These are phyloP conservation scores for Hoplostethus atlanticus DNA, from an alignment of 2,797 vertebrate species.

Conservation along the genomic window DNA sequence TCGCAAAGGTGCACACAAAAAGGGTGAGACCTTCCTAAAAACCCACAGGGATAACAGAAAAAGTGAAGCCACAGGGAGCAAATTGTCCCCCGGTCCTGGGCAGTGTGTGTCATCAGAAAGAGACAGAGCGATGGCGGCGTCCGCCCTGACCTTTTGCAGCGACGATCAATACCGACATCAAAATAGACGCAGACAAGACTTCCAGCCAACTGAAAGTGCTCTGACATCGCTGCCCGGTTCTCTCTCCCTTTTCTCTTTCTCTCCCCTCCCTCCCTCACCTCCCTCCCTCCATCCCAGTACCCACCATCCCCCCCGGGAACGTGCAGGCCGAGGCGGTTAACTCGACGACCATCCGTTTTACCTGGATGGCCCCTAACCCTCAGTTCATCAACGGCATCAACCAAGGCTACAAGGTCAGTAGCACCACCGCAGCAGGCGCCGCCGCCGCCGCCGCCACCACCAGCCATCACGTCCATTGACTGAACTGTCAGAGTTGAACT, in stretches of 20 bases:
- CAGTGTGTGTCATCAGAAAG: constrained; percentile 49
- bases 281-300: constrained; percentile 83
- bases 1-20: constrained; percentile 19
- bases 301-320: constrained; percentile 93
- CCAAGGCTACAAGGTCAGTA: constrained; percentile 97
- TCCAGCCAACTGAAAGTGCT: constrained; percentile 27
- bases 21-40: constrained; percentile 19
- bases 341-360: constrained; percentile 95
- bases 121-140: constrained; percentile 54
- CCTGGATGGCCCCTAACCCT: constrained; percentile 96
- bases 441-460: constrained; percentile 6
- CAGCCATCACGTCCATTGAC: constrained; percentile 44
- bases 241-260: constrained; percentile 9
- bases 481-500: constrained; percentile 55
- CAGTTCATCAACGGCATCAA: constrained; percentile 99
- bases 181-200: constrained; percentile 57
- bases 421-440: neutral
- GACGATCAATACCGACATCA: constrained; percentile 69
- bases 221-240: constrained; percentile 34
- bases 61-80: constrained; percentile 41
- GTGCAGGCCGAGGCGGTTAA: constrained; percentile 94
- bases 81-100: constrained; percentile 30
- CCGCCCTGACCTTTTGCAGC: constrained; percentile 56
- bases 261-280: neutral
- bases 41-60: constrained; percentile 55